Conservation (phyloP, 1,140 invertebrate species). For the Acromyrmex echinatior region DNA sequence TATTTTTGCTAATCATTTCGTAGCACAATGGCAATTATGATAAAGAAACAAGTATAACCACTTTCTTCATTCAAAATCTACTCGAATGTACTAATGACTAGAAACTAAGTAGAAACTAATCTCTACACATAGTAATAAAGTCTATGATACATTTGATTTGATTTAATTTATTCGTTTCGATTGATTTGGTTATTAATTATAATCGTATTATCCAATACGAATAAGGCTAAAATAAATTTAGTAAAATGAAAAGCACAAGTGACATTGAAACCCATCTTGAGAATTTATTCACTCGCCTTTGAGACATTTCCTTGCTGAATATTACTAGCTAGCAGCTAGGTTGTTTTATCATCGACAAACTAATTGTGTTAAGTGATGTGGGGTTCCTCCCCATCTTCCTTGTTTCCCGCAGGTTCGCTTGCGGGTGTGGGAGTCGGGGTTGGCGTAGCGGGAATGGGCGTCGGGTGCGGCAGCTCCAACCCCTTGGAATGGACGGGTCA, state of each 20-base stretch:
- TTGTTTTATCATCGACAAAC: constrained; percentile 80
- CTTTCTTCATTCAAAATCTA: constrained; percentile 2
- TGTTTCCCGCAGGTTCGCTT: constrained; percentile 88
- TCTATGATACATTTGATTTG: not conserved
- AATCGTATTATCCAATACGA: not conserved
- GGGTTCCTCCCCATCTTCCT: constrained; percentile 88
- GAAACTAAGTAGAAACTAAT: not conserved
- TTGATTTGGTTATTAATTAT: not conserved
- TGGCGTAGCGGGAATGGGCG: constrained; percentile 87
- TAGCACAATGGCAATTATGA: not conserved
- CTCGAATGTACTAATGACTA: not conserved
- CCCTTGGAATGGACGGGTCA: constrained; percentile 97
- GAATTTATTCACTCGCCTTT: not conserved
- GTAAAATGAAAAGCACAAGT: not conserved
- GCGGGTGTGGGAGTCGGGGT: constrained; percentile 90
- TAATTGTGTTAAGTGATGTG: constrained; percentile 90
- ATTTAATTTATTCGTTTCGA: not conserved
- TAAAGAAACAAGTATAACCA: not conserved
- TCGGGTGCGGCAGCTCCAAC: constrained; percentile 91
- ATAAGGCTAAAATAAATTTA: not conserved
- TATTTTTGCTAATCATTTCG: constrained; percentile 34
- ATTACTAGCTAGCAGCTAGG: constrained; percentile 70
- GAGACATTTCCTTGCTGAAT: constrained; percentile 12
- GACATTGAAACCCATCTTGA: not conserved
- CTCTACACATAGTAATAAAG: not conserved